A percentile compares a stretch with the other conserved stretches of the same genome.
Evolutionary conservation across 2,113 vertebrate species (phyloP).

Genomic region (Pleuronectes platessa): DNA sequence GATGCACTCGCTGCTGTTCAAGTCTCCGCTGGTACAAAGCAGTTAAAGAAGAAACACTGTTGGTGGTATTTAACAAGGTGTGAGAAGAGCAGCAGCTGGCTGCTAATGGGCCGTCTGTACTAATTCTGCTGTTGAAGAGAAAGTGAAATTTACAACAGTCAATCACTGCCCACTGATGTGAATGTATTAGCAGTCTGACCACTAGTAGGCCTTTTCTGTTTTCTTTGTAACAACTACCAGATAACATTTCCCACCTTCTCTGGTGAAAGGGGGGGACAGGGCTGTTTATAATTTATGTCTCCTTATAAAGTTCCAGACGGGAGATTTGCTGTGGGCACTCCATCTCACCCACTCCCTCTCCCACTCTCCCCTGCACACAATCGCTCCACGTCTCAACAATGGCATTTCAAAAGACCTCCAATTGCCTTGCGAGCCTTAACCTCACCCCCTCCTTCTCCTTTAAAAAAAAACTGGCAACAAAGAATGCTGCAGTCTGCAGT

Average conservation of each 20-base stretch:
- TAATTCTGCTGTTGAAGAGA: conserved; percentile 45
- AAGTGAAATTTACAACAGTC: conserved; percentile 36
- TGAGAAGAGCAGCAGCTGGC: conserved; percentile 32
- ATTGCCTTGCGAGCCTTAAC: conserved; percentile 67
- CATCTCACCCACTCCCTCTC: conserved; percentile 5
- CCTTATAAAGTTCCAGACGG: conserved; percentile 36
- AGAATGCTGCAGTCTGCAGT: conserved; percentile 32
- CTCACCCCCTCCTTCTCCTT: conserved; percentile 18
- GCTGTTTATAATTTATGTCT: conserved; percentile 39
- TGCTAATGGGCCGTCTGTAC: conserved; percentile 37
- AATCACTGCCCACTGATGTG: conserved; percentile 26
- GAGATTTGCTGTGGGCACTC: conserved; percentile 36
- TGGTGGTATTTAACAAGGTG: conserved; percentile 57
- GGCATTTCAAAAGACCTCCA: conserved; percentile 55
- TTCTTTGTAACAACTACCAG: not conserved
- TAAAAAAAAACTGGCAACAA: conserved; percentile 38
- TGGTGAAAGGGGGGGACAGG: not conserved
- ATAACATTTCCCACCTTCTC: not conserved
- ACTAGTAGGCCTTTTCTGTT: not conserved
- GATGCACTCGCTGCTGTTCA: not conserved
- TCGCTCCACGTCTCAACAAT: conserved; percentile 54
- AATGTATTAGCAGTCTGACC: conserved; percentile 22
- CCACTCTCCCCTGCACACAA: not conserved
- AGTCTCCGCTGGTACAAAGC: not conserved
- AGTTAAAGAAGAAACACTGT: conserved; percentile 18